Conservation (phyloP, 1,140 invertebrate species). For the Elysia chlorotica region DNA sequence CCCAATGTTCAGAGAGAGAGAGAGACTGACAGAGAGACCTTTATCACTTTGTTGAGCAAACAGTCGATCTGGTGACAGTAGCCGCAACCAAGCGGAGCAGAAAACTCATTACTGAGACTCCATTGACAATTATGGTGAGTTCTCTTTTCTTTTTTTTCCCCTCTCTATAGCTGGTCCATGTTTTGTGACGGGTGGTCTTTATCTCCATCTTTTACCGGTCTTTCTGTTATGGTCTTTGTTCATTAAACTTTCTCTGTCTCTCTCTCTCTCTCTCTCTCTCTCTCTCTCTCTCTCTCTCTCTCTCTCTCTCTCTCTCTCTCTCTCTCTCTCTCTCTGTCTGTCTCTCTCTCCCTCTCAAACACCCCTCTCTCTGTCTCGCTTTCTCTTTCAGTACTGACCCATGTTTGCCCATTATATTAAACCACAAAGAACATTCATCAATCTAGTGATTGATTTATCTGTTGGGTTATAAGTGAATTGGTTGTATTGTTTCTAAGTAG, state of each 20-base stretch:
- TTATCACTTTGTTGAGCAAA: neutral
- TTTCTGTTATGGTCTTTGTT: neutral
- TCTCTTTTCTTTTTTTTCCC: neutral
- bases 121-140: slow-evolving; percentile 19
- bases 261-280: slow-evolving; percentile 4
- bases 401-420: too few species aligned
- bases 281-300: neutral
- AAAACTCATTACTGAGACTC: slow-evolving; percentile 19
- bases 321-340: neutral
- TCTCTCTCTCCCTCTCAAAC: too few species aligned
- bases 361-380: neutral
- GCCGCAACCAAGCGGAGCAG: neutral
- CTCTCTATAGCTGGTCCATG: neutral
- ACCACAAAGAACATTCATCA: too few species aligned
- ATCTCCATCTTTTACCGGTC: neutral
- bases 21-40: too few species aligned
- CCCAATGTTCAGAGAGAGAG: too few species aligned
- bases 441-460: too few species aligned
- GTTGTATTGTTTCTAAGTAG: too few species aligned
- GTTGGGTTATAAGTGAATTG: too few species aligned
- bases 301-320: neutral
- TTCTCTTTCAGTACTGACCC: too few species aligned
- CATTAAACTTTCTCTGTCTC: neutral
- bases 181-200: neutral
- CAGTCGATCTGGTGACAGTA: neutral